A percentile compares a stretch with the other conserved stretches of the same genome.
These are phyloP conservation scores for Rutpela maculata DNA, from an alignment of 2,888 invertebrate genomes.

Conservation along the genomic window DNA sequence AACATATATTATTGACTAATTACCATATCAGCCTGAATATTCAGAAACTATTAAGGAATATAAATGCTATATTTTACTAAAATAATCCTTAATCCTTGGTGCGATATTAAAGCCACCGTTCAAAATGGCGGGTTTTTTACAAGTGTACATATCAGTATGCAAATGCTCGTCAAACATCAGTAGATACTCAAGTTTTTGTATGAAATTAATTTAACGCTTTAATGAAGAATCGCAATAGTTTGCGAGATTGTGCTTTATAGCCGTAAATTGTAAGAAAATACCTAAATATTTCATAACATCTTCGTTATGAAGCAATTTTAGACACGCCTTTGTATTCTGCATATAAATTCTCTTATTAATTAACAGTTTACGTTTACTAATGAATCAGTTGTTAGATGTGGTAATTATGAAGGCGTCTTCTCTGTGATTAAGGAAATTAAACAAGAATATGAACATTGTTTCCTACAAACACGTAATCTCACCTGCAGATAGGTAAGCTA, in stretches of 20 bases:
- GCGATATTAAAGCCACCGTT: neutral
- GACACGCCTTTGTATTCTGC: conserved; percentile 12
- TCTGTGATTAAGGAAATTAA: neutral
- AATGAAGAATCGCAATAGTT: conserved; percentile 14
- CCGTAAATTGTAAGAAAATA: conserved; percentile 8
- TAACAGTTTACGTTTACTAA: neutral
- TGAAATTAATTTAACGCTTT: conserved; percentile 19
- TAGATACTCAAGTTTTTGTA: neutral
- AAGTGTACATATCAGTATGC: neutral
- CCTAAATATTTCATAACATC: conserved; percentile 22
- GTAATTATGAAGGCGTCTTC: neutral
- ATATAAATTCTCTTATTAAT: conserved; percentile 12
- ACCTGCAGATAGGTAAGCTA: neutral
- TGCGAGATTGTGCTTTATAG: neutral
- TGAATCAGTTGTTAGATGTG: conserved; percentile 14
- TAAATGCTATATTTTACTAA: neutral
- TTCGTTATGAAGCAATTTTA: conserved; percentile 8
- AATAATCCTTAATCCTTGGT: neutral
- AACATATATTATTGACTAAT: neutral
- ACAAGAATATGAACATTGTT: neutral
- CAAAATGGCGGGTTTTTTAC: conserved; percentile 1
- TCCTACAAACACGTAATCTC: neutral
- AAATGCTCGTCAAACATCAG: conserved; percentile 9
- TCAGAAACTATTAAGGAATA: neutral
- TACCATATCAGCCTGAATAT: neutral